Base-by-base conservation (phyloP, 92 coral and sea anemone genomes). In the Umimayanthus kanabou region DNA sequence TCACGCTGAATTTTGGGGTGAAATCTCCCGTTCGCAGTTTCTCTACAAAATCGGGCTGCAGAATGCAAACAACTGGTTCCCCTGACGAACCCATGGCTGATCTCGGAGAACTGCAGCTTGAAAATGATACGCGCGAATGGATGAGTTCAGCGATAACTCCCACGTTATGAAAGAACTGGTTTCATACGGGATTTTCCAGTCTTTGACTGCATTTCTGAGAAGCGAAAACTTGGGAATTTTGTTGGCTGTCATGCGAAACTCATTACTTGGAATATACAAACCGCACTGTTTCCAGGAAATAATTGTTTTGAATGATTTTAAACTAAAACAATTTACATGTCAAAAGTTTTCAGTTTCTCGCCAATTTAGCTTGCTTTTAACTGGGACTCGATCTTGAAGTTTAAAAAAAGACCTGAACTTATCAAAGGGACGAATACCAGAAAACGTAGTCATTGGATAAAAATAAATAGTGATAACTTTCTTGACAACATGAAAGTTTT, bases 11-110 rank as follows among this genome's bases (percentile, higher is more conserved):
- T 22, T 83, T 39, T 53, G 39, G 55, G 45, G 84, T 89, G 22
- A 72, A 49, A 2, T 91, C 94, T 25, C 39, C 79, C 58, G 78
- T 85, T 85, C 88, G 90, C 4, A 96, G 90, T 39, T 88, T 82
- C 74, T 92, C 95, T 49, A 94, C 91, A 76, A 96, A 96, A 85
- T 94, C 93, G 55, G 98, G 96, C 89, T 96, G 98, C 15, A 93
- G 88, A 49, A 96, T 92, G 53, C 96, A 96, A 66, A 96, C 95
- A 28, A 94, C 95, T 29, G 86, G 89, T 18, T 90, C 85, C 1
- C 64, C 67, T 26, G 81, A 82, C 65, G 88, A 79, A 66, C 85
- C 76, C 81, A 87, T 67, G 1, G 69, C 75, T 33, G 77, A 58
- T 4, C 42, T 4, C 30, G 7, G 40, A 14, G 13, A 55, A 33